Conservation (phyloP, 2,113 vertebrate genomes). For the Plestiodon gilberti region DNA sequence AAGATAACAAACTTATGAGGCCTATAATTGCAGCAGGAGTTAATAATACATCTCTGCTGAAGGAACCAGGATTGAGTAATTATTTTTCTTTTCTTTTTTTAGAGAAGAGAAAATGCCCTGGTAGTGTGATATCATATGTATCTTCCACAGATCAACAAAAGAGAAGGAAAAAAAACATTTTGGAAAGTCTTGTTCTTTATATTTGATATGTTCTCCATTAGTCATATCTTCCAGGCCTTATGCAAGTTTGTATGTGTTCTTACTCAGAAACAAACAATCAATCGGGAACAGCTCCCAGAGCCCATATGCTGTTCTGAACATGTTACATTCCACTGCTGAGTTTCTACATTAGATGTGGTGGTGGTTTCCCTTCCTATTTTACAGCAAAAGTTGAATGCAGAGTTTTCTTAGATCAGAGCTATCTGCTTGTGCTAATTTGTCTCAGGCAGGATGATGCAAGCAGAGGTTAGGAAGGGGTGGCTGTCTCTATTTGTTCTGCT, state of each 20-base stretch:
- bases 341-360: not conserved
- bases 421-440: not conserved
- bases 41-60: constrained; percentile 6
- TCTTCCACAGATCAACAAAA: not conserved
- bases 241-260: not conserved
- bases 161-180: not conserved
- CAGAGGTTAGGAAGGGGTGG: not conserved
- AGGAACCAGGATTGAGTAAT: not conserved
- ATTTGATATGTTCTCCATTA: not conserved
- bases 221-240: not conserved
- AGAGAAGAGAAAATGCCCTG: not conserved
- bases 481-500: not conserved
- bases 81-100: not conserved
- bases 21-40: not conserved
- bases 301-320: not conserved
- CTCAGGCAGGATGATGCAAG: not conserved
- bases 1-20: constrained; percentile 36
- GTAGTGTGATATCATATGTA: not conserved
- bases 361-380: not conserved
- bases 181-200: not conserved
- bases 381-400: not conserved
- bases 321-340: not conserved
- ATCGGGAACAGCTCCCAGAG: not conserved
- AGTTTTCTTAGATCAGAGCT: not conserved
- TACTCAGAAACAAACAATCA: not conserved